Evolutionary conservation across 2,797 vertebrate genomes (phyloP).

Genomic region (Mus caroli): DNA sequence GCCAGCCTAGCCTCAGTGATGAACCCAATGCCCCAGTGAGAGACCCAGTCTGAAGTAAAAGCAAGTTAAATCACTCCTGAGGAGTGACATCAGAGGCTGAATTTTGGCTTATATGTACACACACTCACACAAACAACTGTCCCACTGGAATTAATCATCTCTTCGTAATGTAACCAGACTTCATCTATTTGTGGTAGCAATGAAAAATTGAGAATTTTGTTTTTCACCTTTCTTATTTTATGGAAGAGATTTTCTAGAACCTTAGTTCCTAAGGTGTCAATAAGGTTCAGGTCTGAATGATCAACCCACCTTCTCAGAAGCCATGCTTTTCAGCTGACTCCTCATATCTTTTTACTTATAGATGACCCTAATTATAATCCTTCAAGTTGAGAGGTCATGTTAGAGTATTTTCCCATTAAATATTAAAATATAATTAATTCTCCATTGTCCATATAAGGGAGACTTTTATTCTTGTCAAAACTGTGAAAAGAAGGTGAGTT

Average conservation of each 20-base stretch:
- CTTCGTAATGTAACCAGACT: background rate
- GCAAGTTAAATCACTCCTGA: background rate
- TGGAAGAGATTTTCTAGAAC: background rate
- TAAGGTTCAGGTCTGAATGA: background rate
- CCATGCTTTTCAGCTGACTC: background rate
- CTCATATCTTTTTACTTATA: background rate
- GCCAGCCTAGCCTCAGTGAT: background rate
- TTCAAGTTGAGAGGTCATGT: background rate
- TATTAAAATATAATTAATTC: constrained; percentile 16
- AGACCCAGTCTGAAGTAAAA: background rate
- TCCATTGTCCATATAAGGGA: background rate
- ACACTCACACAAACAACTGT: background rate
- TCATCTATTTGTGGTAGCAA: background rate
- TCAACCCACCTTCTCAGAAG: background rate
- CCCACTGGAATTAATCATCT: background rate
- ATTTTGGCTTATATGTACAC: background rate
- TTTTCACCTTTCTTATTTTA: constrained; percentile 9
- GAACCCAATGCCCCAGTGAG: background rate
- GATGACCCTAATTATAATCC: background rate
- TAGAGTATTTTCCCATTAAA: background rate
- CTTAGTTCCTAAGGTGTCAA: background rate
- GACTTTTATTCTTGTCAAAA: constrained; percentile 15
- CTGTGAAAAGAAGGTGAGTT: background rate
- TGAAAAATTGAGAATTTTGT: background rate
- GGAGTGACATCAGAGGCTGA: background rate